Evolutionary conservation across 2,888 invertebrate genomes (phyloP), one percentile per base, ranked within the genome.

Genomic region (Agonopterix heracliana): DNA sequence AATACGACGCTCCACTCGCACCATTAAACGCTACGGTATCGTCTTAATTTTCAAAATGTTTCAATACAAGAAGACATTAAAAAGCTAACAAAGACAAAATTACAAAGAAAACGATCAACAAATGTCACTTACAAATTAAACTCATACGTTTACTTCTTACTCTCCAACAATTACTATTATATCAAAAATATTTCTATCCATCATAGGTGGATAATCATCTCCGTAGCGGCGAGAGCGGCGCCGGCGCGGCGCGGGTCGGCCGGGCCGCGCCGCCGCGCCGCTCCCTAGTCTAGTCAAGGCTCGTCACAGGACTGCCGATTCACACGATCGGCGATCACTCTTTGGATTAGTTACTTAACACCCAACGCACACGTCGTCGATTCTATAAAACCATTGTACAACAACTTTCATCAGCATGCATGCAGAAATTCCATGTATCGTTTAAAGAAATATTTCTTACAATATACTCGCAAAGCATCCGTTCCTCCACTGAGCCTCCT

Each of bases 91-190:
- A 84, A 86, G 78, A 82, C 79, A 83, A 84, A 82, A 83, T 78
- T 82, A 84, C 78, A 80, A 85, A 82, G 80, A 85, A 84, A 86
- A 85, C 82, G 78, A 82, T 83, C 83, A 87, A 85, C 84, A 85
- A 83, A 82, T 81, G 80, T 79, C 81, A 82, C 85, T 85, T 86
- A 88, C 77, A 83, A 85, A 86, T 86, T 78, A 83, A 82, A 80
- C 73, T 80, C 79, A 74, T 81, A 79, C 78, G 77, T 79, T 81
- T 78, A 74, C 70, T 76, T 71, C 80, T 78, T 78, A 79, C 72
- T 77, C 69, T 75, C 79, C 83, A 84, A 83, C 82, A 81, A 82
- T 79, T 79, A 80, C 81, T 78, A 78, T 73, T 74, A 75, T 53
- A 82, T 83, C 81, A 81, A 85, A 81, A 81, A 80, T 77, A 80